Conservation (phyloP, 2,797 vertebrate genomes). For the Pelobates cultripes region DNA sequence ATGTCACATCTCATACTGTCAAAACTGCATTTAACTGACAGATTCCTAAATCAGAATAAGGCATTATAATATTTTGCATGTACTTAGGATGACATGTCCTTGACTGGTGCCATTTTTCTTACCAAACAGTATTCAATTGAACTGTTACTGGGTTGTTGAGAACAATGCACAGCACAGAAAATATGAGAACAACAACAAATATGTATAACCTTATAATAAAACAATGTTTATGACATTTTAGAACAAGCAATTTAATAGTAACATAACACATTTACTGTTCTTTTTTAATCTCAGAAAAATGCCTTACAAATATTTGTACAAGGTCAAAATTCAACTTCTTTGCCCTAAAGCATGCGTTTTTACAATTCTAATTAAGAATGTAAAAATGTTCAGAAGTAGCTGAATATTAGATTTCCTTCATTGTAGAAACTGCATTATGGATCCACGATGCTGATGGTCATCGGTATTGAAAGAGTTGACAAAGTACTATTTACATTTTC, state of each 20-base stretch:
- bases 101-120: conserved; percentile 9
- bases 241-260: conserved; percentile 15
- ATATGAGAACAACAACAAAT: neutral
- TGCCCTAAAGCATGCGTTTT: neutral
- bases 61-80: conserved; percentile 13
- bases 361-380: neutral
- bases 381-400: neutral
- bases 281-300: neutral
- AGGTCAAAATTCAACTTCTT: neutral
- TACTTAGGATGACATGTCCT: conserved; percentile 10
- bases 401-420: neutral
- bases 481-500: too few relatives aligned
- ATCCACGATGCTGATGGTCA: neutral
- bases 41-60: neutral
- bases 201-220: conserved; percentile 12
- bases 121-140: conserved; percentile 17
- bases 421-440: neutral
- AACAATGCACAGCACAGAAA: neutral
- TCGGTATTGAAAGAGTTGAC: too few relatives aligned
- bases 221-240: conserved; percentile 13
- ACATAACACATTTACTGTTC: neutral
- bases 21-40: conserved; percentile 21
- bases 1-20: conserved; percentile 23
- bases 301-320: neutral
- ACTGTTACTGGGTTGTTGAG: neutral